These are phyloP conservation scores for Monoplex corrugatus DNA, from an alignment of 2,888 invertebrate species.

Conservation along the genomic window DNA sequence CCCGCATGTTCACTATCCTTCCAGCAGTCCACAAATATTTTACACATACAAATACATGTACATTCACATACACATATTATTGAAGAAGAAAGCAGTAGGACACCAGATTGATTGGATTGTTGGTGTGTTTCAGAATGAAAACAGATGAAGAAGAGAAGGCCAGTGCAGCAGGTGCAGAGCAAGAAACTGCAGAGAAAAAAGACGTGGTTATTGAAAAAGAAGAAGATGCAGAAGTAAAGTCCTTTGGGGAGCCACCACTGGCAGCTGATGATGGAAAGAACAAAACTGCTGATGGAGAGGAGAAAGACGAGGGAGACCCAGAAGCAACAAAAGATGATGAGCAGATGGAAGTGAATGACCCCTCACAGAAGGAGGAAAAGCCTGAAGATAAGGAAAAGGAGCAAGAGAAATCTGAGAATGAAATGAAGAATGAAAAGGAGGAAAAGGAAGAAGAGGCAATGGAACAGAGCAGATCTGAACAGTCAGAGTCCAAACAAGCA, in stretches of 20 bases:
- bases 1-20: no score
- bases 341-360: neutral
- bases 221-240: neutral
- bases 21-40: no score
- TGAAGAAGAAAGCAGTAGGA: no score
- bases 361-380: neutral
- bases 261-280: neutral
- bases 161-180: neutral
- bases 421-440: neutral
- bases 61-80: no score
- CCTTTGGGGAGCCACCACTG: no score
- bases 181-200: neutral
- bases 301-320: no score
- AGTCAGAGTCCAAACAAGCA: slow-evolving; percentile 18
- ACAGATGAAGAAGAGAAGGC: neutral
- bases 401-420: neutral
- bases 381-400: neutral
- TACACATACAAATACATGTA: no score
- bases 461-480: neutral
- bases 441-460: neutral
- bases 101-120: no score
- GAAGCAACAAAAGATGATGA: neutral
- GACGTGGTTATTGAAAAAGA: neutral
- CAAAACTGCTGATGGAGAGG: neutral
- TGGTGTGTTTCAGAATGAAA: slow-evolving; percentile 1